A percentile compares a stretch with the other conserved stretches of the same genome.
These are phyloP conservation scores for Tetragnatha versicolor DNA, from an alignment of 1,140 invertebrate genomes.

Conservation along the genomic window DNA sequence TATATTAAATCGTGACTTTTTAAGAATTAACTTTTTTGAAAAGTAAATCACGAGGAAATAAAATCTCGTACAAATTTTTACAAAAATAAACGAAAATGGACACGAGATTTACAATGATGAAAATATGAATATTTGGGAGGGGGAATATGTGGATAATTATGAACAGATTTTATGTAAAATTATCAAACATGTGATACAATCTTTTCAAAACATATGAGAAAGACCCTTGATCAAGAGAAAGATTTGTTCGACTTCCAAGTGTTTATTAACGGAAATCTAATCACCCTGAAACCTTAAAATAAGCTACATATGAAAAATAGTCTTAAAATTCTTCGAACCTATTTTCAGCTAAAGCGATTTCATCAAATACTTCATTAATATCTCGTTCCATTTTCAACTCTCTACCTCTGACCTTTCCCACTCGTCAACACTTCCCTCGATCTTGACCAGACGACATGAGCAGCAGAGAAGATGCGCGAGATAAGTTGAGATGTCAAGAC, in stretches of 20 bases:
- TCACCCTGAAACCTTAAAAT: neutral
- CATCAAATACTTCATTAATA: slow-evolving; percentile 52
- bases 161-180: neutral
- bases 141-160: neutral
- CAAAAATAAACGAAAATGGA: no score
- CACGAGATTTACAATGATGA: no score
- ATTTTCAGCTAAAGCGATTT: slow-evolving; percentile 50
- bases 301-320: neutral
- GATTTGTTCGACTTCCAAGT: neutral
- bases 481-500: neutral
- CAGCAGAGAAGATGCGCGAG: neutral
- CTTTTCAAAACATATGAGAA: neutral
- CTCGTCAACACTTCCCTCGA: slow-evolving; percentile 5
- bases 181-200: neutral
- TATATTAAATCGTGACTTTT: no score
- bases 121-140: no score
- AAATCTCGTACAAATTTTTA: no score
- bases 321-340: slow-evolving; percentile 26
- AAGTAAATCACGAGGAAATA: no score
- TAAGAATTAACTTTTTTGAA: no score
- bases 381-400: slow-evolving; percentile 44
- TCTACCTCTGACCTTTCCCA: slow-evolving; percentile 51
- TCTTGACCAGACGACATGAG: slow-evolving; percentile 11
- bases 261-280: neutral
- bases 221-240: neutral